phyloP scores from a whole-genome alignment of 2,888 invertebrate genomes.

The Ormia ochracea region DNA sequence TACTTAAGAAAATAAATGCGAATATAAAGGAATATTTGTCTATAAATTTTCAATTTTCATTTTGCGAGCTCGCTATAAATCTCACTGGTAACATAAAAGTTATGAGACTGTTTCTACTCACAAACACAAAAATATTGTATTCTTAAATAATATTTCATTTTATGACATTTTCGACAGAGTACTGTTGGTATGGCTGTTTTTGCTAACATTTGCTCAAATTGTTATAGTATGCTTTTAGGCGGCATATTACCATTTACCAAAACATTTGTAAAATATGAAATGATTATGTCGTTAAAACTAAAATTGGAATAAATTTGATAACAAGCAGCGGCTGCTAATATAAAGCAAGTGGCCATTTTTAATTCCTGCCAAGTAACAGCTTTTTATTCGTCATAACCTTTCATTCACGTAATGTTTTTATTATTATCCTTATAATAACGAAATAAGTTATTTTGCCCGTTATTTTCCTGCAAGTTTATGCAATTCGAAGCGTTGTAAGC shows the following conservation, averaged over 20 bases:
- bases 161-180: slow-evolving; percentile 4
- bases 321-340: neutral
- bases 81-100: slow-evolving; percentile 41
- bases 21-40: neutral
- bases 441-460: too few species aligned
- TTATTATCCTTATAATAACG: too few species aligned
- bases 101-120: neutral
- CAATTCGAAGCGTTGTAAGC: too few species aligned
- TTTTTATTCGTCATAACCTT: too few species aligned
- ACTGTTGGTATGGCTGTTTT: neutral
- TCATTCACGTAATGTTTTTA: too few species aligned
- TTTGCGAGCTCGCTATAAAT: slow-evolving; percentile 37
- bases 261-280: slow-evolving; percentile 14
- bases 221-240: slow-evolving; percentile 3
- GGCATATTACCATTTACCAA: slow-evolving; percentile 15
- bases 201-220: neutral
- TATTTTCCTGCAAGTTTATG: too few species aligned
- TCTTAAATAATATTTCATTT: slow-evolving; percentile 6
- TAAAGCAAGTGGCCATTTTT: too few species aligned
- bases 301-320: neutral
- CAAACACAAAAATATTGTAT: neutral
- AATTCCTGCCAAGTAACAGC: too few species aligned
- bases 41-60: slow-evolving; percentile 56
- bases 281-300: neutral
- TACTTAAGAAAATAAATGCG: neutral